Evolutionary conservation across 2,797 vertebrate genomes (phyloP).

Genomic region (Miopithecus talapoin): DNA sequence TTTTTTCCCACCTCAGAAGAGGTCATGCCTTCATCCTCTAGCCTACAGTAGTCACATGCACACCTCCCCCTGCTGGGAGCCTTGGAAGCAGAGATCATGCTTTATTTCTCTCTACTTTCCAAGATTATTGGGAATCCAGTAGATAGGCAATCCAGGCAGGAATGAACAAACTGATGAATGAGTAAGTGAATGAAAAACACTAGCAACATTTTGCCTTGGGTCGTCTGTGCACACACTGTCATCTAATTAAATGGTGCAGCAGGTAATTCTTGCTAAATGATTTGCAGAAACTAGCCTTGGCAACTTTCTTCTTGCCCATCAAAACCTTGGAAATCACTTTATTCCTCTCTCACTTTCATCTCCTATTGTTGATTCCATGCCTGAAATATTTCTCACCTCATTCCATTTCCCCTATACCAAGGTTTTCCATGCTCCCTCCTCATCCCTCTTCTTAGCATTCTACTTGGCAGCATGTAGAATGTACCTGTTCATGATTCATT

Average conservation of each 20-base stretch:
- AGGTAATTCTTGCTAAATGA: background rate
- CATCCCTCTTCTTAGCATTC: background rate
- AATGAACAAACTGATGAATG: background rate
- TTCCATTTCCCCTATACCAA: background rate
- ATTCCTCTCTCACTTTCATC: background rate
- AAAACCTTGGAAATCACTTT: background rate
- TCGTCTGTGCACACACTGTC: background rate
- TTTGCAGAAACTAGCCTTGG: background rate
- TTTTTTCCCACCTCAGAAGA: background rate
- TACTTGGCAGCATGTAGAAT: fast-evolving
- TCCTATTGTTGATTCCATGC: background rate
- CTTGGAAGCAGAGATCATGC: background rate
- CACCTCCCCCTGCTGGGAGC: background rate
- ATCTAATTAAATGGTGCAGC: background rate
- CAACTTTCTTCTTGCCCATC: background rate
- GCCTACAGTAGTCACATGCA: background rate
- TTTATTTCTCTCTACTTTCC: background rate
- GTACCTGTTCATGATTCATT: background rate
- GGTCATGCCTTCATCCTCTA: background rate
- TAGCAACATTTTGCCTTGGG: background rate
- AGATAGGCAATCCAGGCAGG: too few species aligned
- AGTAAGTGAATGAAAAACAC: background rate
- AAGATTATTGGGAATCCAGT: background rate
- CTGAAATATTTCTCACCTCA: background rate
- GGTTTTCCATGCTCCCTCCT: background rate